phyloP scores from a whole-genome alignment of 2,888 invertebrate genomes.

The Protophormia terraenovae region DNA sequence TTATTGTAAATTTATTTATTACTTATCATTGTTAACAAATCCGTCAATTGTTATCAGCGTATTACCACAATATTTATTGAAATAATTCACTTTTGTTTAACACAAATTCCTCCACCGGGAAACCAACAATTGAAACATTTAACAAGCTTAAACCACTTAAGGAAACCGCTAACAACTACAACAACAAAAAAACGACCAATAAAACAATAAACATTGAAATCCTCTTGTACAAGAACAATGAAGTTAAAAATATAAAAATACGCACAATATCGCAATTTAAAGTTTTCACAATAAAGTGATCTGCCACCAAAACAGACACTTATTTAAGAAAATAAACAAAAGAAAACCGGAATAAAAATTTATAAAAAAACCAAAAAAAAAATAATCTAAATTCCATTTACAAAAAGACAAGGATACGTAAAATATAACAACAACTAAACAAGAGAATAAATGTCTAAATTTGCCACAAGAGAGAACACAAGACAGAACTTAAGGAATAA shows the following conservation, averaged over 20 bases:
- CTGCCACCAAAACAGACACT: constrained; percentile 1
- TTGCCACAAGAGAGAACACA: neutral
- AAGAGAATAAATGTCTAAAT: neutral
- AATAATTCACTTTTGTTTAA: neutral
- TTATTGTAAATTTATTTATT: no score
- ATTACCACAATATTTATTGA: neutral
- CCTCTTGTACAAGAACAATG: neutral
- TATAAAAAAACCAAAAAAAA: neutral
- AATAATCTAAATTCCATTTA: neutral
- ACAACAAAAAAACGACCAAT: neutral
- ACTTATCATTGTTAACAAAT: neutral
- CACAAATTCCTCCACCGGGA: neutral
- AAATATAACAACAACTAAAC: neutral
- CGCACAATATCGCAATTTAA: neutral
- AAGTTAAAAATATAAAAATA: neutral
- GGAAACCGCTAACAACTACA: neutral
- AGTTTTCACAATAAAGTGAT: constrained; percentile 13
- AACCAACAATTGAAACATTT: neutral
- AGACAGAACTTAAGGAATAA: neutral
- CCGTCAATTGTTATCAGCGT: neutral
- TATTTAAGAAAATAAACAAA: neutral
- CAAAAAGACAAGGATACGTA: constrained; percentile 7
- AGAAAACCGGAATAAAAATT: neutral
- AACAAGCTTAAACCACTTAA: neutral
- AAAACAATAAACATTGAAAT: constrained; percentile 4